Evolutionary conservation across 2,888 invertebrate genomes (phyloP).

Genomic region (Eupithecia subumbrata): DNA sequence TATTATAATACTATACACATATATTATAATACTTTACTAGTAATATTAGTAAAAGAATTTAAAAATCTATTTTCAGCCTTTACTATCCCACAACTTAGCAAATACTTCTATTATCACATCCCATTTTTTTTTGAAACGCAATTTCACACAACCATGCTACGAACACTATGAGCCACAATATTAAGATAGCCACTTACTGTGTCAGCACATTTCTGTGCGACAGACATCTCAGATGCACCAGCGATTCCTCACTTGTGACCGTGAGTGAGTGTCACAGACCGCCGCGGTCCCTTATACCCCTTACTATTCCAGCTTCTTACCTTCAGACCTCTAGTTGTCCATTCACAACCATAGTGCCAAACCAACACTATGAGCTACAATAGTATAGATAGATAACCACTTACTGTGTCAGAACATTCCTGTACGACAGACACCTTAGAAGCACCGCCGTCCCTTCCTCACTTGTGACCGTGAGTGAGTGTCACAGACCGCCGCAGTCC

Average conservation of each 20-base stretch:
- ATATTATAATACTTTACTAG: too few relatives aligned
- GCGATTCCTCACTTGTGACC: conserved; percentile 59
- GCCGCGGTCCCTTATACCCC: conserved; percentile 56
- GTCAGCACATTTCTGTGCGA: conserved; percentile 79
- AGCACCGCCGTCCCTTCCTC: conserved; percentile 84
- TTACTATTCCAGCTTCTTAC: conserved; percentile 73
- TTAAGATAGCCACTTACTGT: conserved; percentile 76
- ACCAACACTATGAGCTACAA: not conserved
- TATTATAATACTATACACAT: too few relatives aligned
- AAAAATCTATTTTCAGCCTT: too few relatives aligned
- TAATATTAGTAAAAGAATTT: too few relatives aligned
- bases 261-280: conserved; percentile 69
- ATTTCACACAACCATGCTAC: not conserved
- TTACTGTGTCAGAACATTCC: conserved; percentile 83
- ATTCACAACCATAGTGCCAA: conserved; percentile 43
- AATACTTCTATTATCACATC: too few relatives aligned
- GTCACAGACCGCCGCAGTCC: conserved; percentile 61
- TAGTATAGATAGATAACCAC: conserved; percentile 46
- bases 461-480: conserved; percentile 71
- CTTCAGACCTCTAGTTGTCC: conserved; percentile 56
- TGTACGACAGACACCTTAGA: conserved; percentile 80
- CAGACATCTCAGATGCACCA: conserved; percentile 79
- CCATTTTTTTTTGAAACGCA: too few relatives aligned
- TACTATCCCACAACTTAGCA: too few relatives aligned
- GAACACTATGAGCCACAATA: not conserved